These are phyloP conservation scores for Harpalus rufipes DNA, from an alignment of 2,888 invertebrate genomes.

Conservation along the genomic window DNA sequence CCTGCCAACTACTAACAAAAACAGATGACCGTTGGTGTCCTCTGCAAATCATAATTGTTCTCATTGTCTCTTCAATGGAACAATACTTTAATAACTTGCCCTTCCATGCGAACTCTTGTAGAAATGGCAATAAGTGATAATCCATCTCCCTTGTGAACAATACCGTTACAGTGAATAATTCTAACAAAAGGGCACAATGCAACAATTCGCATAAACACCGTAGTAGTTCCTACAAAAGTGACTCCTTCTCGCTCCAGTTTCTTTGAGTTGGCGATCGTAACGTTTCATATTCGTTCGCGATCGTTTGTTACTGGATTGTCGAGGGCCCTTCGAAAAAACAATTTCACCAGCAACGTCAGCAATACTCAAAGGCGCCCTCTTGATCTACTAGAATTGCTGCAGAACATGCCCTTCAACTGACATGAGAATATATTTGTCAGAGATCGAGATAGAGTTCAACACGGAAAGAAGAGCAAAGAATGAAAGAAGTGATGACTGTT, in stretches of 20 bases:
- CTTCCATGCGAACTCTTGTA: no score
- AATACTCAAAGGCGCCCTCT: constrained; percentile 35
- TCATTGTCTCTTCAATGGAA: no score
- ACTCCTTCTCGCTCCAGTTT: no score
- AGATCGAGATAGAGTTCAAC: not conserved
- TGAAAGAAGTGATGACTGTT: no score
- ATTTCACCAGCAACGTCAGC: constrained; percentile 37
- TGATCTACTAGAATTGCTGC: constrained; percentile 16
- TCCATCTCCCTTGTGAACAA: no score
- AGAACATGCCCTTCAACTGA: not conserved
- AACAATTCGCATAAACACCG: constrained; percentile 6
- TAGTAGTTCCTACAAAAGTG: not conserved
- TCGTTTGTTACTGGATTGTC: constrained; percentile 47
- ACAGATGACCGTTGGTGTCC: no score
- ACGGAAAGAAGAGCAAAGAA: not conserved
- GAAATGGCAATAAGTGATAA: no score
- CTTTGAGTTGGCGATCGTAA: constrained; percentile 2
- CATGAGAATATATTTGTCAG: no score
- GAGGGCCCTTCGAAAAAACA: constrained; percentile 37
- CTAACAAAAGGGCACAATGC: not conserved
- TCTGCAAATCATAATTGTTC: no score
- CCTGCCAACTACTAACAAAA: no score
- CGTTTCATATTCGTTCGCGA: constrained; percentile 42
- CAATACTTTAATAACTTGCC: no score
- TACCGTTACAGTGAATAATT: not conserved